These are phyloP conservation scores for Phthorimaea operculella DNA, from an alignment of 1,140 invertebrate species.

Conservation along the genomic window DNA sequence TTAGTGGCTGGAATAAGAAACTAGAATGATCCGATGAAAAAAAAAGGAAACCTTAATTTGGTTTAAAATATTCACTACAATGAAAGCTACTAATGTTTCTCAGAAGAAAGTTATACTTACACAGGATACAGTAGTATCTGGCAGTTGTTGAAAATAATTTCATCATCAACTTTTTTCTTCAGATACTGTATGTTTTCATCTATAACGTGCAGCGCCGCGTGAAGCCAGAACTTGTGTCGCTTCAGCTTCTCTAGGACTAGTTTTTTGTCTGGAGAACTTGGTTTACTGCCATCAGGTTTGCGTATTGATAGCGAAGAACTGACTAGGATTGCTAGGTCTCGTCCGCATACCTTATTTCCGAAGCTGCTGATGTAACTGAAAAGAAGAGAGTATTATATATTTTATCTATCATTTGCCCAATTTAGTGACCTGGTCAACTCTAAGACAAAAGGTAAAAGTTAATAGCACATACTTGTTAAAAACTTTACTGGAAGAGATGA, in stretches of 20 bases:
- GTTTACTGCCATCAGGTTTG: constrained; percentile 11
- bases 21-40: no score
- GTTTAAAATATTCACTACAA: no score
- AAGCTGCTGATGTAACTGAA: constrained; percentile 67
- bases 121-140: constrained; percentile 69
- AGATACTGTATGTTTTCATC: constrained; percentile 66
- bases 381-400: neutral
- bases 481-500: constrained; percentile 63
- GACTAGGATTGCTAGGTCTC: constrained; percentile 64
- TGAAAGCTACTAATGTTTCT: no score
- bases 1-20: no score
- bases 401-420: neutral
- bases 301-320: constrained; percentile 24
- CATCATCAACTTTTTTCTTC: constrained; percentile 50
- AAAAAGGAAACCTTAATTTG: no score
- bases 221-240: constrained; percentile 69
- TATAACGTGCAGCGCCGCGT: constrained; percentile 65
- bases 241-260: constrained; percentile 49
- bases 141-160: constrained; percentile 66
- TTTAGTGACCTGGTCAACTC: no score
- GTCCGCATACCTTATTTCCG: constrained; percentile 67
- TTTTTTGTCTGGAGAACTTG: constrained; percentile 29
- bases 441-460: no score
- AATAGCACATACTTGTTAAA: constrained; percentile 65
- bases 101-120: no score